These are phyloP conservation scores for Globodera ellingtonae DNA, from an alignment of 1,140 invertebrate genomes.

Conservation along the genomic window DNA sequence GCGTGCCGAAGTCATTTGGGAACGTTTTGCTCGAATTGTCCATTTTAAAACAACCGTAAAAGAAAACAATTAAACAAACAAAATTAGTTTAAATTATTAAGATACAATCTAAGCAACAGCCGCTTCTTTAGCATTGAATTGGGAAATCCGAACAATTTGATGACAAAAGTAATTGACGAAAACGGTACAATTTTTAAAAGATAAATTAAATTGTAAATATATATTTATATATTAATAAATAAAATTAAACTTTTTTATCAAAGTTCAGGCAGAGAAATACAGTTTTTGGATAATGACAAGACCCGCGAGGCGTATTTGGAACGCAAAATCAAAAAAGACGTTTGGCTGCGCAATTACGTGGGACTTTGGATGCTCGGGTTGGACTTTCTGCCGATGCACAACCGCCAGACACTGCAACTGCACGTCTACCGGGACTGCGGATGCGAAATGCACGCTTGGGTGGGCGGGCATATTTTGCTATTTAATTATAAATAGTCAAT, in stretches of 20 bases:
- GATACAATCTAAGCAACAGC: not conserved
- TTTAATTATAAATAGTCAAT: too few species aligned
- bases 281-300: not conserved
- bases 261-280: not conserved
- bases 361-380: conserved; percentile 18
- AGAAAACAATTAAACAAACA: not conserved
- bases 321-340: not conserved
- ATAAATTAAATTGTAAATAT: not conserved
- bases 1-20: not conserved
- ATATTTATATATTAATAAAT: too few species aligned
- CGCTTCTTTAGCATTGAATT: not conserved
- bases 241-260: too few species aligned
- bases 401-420: not conserved
- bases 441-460: conserved; percentile 21
- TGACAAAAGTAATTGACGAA: not conserved
- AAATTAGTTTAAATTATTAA: not conserved
- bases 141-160: not conserved
- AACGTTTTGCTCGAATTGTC: not conserved
- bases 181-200: not conserved
- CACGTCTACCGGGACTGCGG: conserved; percentile 10
- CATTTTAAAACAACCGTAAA: not conserved
- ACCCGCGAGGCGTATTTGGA: not conserved
- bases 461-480: not conserved
- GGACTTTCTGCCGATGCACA: conserved; percentile 4
- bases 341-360: not conserved